phyloP scores from a whole-genome alignment of 2,113 vertebrate genomes.

The Synchiropus splendidus region DNA sequence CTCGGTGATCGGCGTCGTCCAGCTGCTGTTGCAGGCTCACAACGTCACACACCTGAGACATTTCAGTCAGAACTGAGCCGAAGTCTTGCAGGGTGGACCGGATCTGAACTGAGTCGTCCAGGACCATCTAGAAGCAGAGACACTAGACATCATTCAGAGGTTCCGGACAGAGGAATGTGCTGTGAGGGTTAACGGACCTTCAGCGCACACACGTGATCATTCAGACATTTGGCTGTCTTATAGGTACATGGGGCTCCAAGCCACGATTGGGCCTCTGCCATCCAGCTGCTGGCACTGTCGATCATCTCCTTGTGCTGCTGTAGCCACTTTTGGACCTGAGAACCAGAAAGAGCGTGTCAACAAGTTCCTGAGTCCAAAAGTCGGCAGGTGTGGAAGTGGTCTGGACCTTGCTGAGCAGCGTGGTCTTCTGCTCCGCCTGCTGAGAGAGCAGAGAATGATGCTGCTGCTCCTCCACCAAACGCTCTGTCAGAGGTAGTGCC shows the following conservation, averaged over 20 bases:
- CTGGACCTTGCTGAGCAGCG: slow-evolving; percentile 80
- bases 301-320: slow-evolving; percentile 82
- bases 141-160: no score
- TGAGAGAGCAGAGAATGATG: slow-evolving; percentile 74
- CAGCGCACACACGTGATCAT: slow-evolving; percentile 65
- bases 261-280: slow-evolving; percentile 71
- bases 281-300: slow-evolving; percentile 72
- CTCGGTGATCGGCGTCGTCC: slow-evolving; percentile 57
- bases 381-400: background rate
- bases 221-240: slow-evolving; percentile 71
- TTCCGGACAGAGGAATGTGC: no score
- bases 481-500: slow-evolving; percentile 69
- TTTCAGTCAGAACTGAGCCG: slow-evolving; percentile 68
- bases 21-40: slow-evolving; percentile 59
- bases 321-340: slow-evolving; percentile 73
- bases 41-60: slow-evolving; percentile 74
- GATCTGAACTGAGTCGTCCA: slow-evolving; percentile 84
- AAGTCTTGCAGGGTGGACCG: slow-evolving; percentile 69
- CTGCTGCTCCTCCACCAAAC: slow-evolving; percentile 70
- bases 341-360: background rate
- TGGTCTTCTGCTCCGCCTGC: slow-evolving; percentile 76
- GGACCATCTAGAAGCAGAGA: slow-evolving; percentile 67
- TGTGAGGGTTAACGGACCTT: slow-evolving; percentile 57
- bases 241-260: slow-evolving; percentile 66
- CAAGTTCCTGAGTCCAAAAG: background rate